Percentiles rank a stretch among this genome's conserved stretches.
Conservation (phyloP, 2,888 invertebrate species). For the Encarsia formosa region DNA sequence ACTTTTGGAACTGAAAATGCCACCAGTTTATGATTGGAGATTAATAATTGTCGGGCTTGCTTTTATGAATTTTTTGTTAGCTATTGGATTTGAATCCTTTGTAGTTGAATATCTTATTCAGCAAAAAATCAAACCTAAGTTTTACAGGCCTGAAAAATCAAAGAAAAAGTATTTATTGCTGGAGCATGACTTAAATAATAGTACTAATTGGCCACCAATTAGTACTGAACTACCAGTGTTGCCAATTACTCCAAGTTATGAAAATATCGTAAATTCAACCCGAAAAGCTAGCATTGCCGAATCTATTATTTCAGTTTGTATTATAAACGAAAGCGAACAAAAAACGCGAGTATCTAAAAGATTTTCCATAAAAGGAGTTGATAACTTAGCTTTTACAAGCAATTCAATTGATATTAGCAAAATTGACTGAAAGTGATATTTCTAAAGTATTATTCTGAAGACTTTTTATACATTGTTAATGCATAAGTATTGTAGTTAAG, state of each 20-base stretch:
- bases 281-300: constrained; percentile 27
- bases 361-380: constrained; percentile 19
- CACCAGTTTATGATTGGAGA: constrained; percentile 50
- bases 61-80: constrained; percentile 54
- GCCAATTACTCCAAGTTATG: constrained; percentile 37
- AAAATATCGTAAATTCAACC: constrained; percentile 34
- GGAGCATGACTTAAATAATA: constrained; percentile 56
- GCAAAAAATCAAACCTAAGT: constrained; percentile 54
- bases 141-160: constrained; percentile 56
- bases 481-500: constrained; percentile 3
- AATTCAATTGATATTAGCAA: constrained; percentile 12
- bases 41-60: constrained; percentile 47
- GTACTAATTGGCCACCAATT: constrained; percentile 64
- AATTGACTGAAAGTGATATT: constrained; percentile 19
- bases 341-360: constrained; percentile 4
- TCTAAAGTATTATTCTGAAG: constrained; percentile 18
- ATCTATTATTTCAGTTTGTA: constrained; percentile 14
- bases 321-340: constrained; percentile 19
- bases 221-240: constrained; percentile 35
- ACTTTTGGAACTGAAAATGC: constrained; percentile 44
- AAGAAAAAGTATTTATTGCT: constrained; percentile 62
- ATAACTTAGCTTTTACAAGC: constrained; percentile 30
- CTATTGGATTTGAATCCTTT: constrained; percentile 57
- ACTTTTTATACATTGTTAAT: constrained; percentile 16
- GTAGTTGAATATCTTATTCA: constrained; percentile 61